Evolutionary conservation across 2,888 invertebrate species (phyloP).

Genomic region (Eupithecia dodoneata): DNA sequence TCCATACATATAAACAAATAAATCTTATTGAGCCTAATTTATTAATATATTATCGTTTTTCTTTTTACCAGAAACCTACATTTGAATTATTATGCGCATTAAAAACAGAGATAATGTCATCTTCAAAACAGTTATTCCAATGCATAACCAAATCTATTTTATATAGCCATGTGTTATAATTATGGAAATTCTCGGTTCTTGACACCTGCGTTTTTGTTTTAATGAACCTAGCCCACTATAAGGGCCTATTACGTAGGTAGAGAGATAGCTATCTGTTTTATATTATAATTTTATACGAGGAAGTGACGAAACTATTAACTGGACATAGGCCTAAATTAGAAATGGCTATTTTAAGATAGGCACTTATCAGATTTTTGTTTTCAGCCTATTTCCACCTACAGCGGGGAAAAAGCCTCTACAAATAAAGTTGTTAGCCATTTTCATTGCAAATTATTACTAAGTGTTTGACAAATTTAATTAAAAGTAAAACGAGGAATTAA

Average conservation of each 20-base stretch:
- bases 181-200: constrained; percentile 15
- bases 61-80: background rate
- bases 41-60: background rate
- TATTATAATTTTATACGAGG: background rate
- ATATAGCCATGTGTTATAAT: constrained; percentile 7
- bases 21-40: background rate
- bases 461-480: background rate
- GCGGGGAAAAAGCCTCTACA: background rate
- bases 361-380: background rate
- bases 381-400: background rate
- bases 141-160: constrained; percentile 8
- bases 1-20: too few species aligned
- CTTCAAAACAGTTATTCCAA: constrained; percentile 16
- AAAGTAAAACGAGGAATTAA: background rate
- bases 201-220: constrained; percentile 9
- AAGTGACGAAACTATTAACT: constrained; percentile 4
- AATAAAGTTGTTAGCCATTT: background rate
- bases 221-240: background rate
- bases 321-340: background rate
- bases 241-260: background rate
- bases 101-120: constrained; percentile 12
- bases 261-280: background rate
- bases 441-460: background rate
- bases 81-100: background rate
- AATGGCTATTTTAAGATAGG: background rate